Evolutionary conservation across 1,140 invertebrate species (phyloP).

Genomic region (Myzus persicae): DNA sequence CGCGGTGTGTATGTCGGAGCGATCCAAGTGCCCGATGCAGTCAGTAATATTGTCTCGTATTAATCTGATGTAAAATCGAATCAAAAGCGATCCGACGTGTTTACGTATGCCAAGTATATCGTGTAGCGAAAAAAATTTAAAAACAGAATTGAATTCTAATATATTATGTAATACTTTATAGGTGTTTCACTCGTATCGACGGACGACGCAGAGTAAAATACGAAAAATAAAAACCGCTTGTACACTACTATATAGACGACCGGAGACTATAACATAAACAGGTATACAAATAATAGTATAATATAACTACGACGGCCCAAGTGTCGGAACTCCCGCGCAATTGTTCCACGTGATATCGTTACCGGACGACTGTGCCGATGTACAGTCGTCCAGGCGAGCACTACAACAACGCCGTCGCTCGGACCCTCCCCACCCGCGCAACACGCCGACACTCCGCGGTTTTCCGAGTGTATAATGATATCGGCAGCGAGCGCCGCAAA

Average conservation of each 20-base stretch:
- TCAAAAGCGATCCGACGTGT: neutral
- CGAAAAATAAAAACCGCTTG: neutral
- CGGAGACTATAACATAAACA: neutral
- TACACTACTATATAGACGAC: neutral
- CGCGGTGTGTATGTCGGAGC: neutral
- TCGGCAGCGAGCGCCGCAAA: neutral
- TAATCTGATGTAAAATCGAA: neutral
- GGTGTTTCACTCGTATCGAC: neutral
- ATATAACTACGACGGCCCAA: neutral
- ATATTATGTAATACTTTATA: neutral
- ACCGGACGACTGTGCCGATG: constrained; percentile 33
- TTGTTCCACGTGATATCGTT: constrained; percentile 46
- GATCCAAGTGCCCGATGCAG: neutral
- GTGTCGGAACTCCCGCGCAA: constrained; percentile 38
- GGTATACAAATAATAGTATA: neutral
- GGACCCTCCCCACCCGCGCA: constrained; percentile 33
- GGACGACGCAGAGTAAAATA: neutral
- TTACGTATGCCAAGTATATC: too few species aligned
- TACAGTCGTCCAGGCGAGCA: neutral
- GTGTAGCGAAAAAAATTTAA: neutral
- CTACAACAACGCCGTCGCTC: neutral
- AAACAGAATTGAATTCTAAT: neutral
- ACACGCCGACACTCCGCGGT: neutral
- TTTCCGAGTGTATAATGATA: neutral
- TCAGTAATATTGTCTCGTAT: neutral